A percentile compares a stretch with the other conserved stretches of the same genome.
Evolutionary conservation across 2,888 invertebrate genomes (phyloP).

Genomic region (Hipparchia sbordonii): DNA sequence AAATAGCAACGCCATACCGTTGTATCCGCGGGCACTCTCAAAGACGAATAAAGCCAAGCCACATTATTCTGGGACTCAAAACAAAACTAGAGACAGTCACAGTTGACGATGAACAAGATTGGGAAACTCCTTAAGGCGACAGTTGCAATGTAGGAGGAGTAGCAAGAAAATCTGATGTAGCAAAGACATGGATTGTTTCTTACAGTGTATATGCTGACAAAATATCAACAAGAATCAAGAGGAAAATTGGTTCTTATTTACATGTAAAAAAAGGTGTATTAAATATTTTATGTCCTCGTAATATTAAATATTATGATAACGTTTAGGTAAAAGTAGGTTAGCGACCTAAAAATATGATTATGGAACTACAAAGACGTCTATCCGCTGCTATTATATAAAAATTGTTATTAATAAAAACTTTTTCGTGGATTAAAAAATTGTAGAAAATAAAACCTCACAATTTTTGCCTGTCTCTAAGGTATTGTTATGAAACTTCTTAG

Average conservation of each 20-base stretch:
- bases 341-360: too few species aligned
- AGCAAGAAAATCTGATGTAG: not conserved
- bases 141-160: not conserved
- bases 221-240: not conserved
- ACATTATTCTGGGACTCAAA: constrained; percentile 19
- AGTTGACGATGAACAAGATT: constrained; percentile 36
- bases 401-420: too few species aligned
- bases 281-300: too few species aligned
- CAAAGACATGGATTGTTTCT: not conserved
- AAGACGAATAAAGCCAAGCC: constrained; percentile 17
- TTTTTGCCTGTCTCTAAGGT: not conserved
- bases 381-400: too few species aligned
- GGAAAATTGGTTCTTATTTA: too few species aligned
- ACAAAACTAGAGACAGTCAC: constrained; percentile 34
- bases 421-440: too few species aligned
- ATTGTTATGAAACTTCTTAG: constrained; percentile 4
- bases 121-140: constrained; percentile 19
- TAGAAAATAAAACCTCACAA: not conserved
- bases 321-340: too few species aligned
- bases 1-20: constrained; percentile 20
- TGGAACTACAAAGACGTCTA: too few species aligned
- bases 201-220: not conserved
- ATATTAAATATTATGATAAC: too few species aligned
- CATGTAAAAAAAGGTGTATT: too few species aligned
- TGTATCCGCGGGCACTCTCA: constrained; percentile 9